phyloP scores from a whole-genome alignment of 2,797 vertebrate genomes.

The Mallotus villosus region DNA sequence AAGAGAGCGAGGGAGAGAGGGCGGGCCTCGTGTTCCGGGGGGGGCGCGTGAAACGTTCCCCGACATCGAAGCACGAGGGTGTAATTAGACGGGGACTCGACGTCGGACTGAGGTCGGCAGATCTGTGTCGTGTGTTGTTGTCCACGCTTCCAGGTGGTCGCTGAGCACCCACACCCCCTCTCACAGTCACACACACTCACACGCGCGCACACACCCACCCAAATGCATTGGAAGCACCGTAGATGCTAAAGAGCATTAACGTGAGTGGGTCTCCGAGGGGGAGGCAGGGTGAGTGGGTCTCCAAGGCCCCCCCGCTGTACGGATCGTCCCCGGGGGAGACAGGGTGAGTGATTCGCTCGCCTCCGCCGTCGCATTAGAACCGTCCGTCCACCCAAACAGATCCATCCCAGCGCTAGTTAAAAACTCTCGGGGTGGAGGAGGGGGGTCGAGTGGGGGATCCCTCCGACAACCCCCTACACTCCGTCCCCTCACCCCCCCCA shows the following conservation, averaged over 20 bases:
- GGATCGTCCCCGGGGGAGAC: conserved; percentile 45
- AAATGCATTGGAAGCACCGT: background rate
- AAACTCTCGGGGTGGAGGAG: conserved; percentile 45
- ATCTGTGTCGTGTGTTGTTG: conserved; percentile 40
- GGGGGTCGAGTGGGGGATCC: too few species aligned
- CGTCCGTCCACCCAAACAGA: conserved; percentile 74
- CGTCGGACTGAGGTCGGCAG: conserved; percentile 50
- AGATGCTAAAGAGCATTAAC: conserved; percentile 44
- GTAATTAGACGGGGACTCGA: conserved; percentile 39
- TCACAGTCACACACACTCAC: conserved; percentile 20
- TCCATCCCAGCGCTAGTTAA: conserved; percentile 72
- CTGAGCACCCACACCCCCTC: conserved; percentile 11
- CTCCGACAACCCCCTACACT: background rate
- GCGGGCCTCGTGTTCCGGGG: background rate
- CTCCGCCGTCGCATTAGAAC: conserved; percentile 63
- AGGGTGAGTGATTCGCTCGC: conserved; percentile 68
- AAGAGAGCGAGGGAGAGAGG: too few species aligned
- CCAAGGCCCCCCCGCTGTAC: conserved; percentile 47
- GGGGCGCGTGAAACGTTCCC: conserved; percentile 15
- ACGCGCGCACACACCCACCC: conserved; percentile 4
- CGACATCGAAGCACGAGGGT: conserved; percentile 12
- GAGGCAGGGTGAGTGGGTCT: conserved; percentile 59
- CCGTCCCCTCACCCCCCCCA: conserved; percentile 53
- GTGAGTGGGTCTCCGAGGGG: conserved; percentile 48
- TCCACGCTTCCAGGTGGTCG: conserved; percentile 41